phyloP scores from a whole-genome alignment of 2,888 invertebrate species.

The Lamellibrachia columna region DNA sequence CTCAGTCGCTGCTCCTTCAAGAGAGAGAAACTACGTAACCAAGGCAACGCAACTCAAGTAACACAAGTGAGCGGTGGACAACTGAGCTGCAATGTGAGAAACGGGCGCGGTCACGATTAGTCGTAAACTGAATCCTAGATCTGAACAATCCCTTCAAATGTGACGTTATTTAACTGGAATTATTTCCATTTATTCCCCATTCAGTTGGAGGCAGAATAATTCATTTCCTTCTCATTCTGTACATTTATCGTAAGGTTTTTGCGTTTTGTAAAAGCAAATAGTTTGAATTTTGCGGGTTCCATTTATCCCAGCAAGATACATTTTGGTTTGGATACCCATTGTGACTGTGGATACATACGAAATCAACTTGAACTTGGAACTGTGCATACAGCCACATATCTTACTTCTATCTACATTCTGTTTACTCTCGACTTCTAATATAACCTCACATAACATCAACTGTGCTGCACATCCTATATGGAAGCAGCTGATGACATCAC shows the following conservation, averaged over 20 bases:
- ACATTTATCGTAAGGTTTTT: background rate
- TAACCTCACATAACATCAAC: background rate
- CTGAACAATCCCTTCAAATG: background rate
- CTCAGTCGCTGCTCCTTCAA: slow-evolving; percentile 59
- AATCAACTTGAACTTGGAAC: background rate
- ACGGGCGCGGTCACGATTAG: background rate
- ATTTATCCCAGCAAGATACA: background rate
- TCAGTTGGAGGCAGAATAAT: background rate
- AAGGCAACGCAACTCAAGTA: slow-evolving; percentile 9
- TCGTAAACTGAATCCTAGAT: background rate
- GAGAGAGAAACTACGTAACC: slow-evolving; percentile 17
- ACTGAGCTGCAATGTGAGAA: background rate
- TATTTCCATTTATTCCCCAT: background rate
- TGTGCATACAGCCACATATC: background rate
- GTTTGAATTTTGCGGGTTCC: background rate
- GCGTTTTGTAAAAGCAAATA: background rate
- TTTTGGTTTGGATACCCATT: background rate
- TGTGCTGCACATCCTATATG: background rate
- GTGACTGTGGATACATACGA: background rate
- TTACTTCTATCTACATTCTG: background rate
- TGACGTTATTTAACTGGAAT: background rate
- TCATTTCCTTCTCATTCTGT: background rate
- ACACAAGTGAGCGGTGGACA: background rate
- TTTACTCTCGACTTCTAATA: background rate
- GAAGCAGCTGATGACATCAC: background rate